Conservation (phyloP, 2,113 vertebrate species). For the Apaloderma vittatum region DNA sequence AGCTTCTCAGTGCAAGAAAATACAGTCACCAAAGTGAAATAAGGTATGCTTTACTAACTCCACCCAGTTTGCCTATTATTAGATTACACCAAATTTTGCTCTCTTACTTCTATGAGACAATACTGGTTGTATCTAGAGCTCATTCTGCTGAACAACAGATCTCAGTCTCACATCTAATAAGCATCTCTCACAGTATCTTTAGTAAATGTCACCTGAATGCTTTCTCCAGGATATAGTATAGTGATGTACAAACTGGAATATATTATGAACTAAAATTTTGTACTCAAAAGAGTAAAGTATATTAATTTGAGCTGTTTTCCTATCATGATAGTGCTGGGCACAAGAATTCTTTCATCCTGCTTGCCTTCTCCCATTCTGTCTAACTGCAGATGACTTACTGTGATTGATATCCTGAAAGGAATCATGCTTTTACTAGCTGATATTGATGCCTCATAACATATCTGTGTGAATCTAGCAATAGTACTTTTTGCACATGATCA, state of each 20-base stretch:
- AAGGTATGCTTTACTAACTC: background rate
- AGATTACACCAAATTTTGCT: conserved; percentile 1
- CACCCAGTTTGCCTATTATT: background rate
- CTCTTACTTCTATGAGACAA: background rate
- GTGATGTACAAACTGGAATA: background rate
- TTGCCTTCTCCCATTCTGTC: background rate
- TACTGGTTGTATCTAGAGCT: background rate
- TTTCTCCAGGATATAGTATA: background rate
- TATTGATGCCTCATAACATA: background rate
- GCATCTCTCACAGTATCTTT: background rate
- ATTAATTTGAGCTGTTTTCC: background rate
- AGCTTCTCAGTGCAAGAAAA: conserved; percentile 23
- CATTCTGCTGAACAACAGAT: background rate
- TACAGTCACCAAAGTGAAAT: background rate
- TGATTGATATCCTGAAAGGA: background rate
- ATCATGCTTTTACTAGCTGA: background rate
- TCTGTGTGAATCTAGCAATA: background rate
- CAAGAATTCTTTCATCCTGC: background rate
- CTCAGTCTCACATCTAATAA: background rate
- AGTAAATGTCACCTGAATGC: background rate
- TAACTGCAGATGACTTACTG: background rate
- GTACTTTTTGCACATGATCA: background rate
- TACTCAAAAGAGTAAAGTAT: background rate
- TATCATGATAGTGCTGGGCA: background rate
- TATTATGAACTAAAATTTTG: background rate